These are phyloP conservation scores for Limnephilus rhombicus DNA, from an alignment of 2,888 invertebrate genomes.

Conservation along the genomic window DNA sequence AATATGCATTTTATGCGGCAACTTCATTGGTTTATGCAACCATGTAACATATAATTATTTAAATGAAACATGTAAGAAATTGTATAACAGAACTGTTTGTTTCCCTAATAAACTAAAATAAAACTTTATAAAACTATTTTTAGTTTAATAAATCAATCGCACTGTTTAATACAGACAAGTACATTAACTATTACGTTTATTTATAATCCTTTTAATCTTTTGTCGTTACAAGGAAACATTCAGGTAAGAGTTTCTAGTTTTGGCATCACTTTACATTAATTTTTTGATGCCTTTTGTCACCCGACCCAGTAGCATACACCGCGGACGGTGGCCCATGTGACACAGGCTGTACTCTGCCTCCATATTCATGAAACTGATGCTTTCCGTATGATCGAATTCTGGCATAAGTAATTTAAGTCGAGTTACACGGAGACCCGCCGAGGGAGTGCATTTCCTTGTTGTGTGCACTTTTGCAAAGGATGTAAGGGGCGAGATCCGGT, in stretches of 20 bases:
- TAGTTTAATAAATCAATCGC: too few relatives aligned
- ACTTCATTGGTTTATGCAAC: too few relatives aligned
- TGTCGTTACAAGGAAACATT: not conserved
- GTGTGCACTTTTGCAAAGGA: conserved; percentile 29
- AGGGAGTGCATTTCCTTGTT: conserved; percentile 36
- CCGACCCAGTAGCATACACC: not conserved
- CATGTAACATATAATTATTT: too few relatives aligned
- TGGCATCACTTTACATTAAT: not conserved
- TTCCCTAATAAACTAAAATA: too few relatives aligned
- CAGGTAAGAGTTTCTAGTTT: not conserved
- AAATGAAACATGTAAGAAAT: too few relatives aligned
- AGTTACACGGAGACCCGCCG: conserved; percentile 4
- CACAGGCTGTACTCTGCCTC: not conserved
- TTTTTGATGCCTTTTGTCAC: not conserved
- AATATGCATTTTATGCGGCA: too few relatives aligned
- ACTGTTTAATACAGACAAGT: too few relatives aligned
- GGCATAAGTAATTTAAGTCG: conserved; percentile 16
- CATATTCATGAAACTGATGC: conserved; percentile 16
- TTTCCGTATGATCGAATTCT: conserved; percentile 21
- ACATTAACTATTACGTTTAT: too few relatives aligned
- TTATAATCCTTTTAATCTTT: not conserved
- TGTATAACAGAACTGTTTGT: too few relatives aligned
- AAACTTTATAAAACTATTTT: too few relatives aligned
- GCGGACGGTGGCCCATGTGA: not conserved
- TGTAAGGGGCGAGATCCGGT: not conserved